Base-by-base conservation (phyloP, 2,888 invertebrate species). In the Drosophila paranaensis region DNA sequence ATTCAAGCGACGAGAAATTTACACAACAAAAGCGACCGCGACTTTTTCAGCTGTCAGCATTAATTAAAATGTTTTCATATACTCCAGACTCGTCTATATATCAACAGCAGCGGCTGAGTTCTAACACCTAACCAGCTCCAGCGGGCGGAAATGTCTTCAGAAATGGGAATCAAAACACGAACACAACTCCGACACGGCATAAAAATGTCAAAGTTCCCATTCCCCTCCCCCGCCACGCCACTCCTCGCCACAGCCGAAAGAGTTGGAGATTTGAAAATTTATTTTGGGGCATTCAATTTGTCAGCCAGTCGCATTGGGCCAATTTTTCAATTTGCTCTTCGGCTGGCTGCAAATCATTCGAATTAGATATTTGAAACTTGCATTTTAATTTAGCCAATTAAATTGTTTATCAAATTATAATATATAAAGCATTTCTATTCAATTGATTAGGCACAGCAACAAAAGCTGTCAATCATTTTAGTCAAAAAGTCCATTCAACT, bases 11-110 rank as follows among this genome's bases (percentile, higher is more conserved):
- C 25, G 37, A 50, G 45, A 76, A 79, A 82, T 85, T 82, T 72
- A 82, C 82, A 82, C 82, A 83, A 85, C 88, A 84, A 88, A 88
- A 85, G 88, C 69, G 54, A 73, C 88, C 80, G 84, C 82, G 78
- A 79, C 79, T 69, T 82, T 74, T 83, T 60, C 84, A 84, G 88
- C 84, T 84, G 84, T 88, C 88, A 79, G 82, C 85, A 88, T 86
- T 86, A 86, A 86, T 88, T 88, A 86, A 86, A 86, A 83, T 88
- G 87, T 83, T 88, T 79, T 80, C 66, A 65, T 65, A 65, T 66
- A 48, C 66, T 66, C 35, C 55, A 56, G 40, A 66, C 65, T 65
- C 55, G 65, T n/a, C 70, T 57, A 81, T 84, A 80, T 78, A 77
- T 79, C 81, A 82, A 62, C 66, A 53, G 58, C 39, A 43, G 60